A percentile compares a stretch with the other conserved stretches of the same genome.
Evolutionary conservation across 1,140 invertebrate species (phyloP).

Genomic region (Drosophila funebris): DNA sequence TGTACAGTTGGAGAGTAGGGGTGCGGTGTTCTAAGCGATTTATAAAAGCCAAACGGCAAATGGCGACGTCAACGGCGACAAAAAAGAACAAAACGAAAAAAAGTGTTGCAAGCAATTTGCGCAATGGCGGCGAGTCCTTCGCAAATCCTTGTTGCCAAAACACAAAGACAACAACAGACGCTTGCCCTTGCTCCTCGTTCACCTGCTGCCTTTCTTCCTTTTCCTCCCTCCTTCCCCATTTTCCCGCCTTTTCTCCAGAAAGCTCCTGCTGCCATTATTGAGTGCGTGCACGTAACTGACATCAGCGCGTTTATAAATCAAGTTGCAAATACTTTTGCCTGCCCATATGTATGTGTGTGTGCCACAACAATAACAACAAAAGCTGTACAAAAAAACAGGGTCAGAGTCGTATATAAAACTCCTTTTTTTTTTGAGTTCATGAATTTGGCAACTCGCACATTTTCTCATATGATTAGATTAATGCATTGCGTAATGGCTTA

Average conservation of each 20-base stretch:
- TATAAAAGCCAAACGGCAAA: conserved; percentile 73
- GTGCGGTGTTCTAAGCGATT: conserved; percentile 63
- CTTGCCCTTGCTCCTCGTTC: background rate
- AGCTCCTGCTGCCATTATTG: conserved; percentile 56
- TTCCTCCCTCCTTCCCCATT: background rate
- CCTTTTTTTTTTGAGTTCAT: conserved; percentile 66
- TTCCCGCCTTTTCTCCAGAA: background rate
- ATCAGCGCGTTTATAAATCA: conserved; percentile 80
- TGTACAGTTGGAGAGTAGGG: background rate
- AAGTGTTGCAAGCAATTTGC: conserved; percentile 80
- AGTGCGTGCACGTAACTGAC: conserved; percentile 80
- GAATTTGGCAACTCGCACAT: conserved; percentile 57
- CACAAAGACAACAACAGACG: conserved; percentile 49
- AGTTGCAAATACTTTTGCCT: conserved; percentile 70
- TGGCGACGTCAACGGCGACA: conserved; percentile 29
- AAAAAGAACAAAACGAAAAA: too few species aligned
- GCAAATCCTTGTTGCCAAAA: conserved; percentile 48
- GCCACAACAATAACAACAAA: conserved; percentile 2
- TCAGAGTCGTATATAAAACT: conserved; percentile 31
- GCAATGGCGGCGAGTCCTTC: conserved; percentile 57
- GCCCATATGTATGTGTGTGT: conserved; percentile 5
- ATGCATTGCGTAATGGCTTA: conserved; percentile 73
- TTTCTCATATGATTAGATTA: conserved; percentile 77
- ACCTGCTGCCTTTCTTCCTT: background rate
- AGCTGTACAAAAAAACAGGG: conserved; percentile 1